phyloP scores from a whole-genome alignment of 1,140 invertebrate genomes.

The Ceratosolen solmsi region DNA sequence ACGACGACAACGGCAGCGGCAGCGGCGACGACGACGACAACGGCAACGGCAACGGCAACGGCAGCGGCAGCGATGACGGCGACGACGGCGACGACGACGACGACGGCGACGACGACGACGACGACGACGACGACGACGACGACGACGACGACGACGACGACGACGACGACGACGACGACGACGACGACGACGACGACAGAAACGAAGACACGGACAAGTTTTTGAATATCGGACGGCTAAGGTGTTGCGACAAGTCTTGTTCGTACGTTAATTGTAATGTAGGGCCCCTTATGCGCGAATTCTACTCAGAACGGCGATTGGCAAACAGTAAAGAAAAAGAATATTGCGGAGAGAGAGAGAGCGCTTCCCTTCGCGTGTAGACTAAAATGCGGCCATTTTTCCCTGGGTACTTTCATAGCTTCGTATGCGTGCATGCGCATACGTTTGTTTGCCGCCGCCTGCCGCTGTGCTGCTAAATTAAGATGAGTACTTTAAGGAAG shows the following conservation, averaged over 20 bases:
- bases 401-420: conserved; percentile 4
- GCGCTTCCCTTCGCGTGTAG: conserved; percentile 57
- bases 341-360: conserved; percentile 15
- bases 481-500: not conserved
- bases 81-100: not conserved
- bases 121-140: not conserved
- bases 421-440: not conserved
- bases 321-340: conserved; percentile 71
- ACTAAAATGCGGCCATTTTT: conserved; percentile 73
- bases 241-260: not conserved
- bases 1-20: not conserved
- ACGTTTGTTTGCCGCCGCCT: no score
- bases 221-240: no score
- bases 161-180: not conserved
- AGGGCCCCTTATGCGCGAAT: conserved; percentile 53
- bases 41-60: no score
- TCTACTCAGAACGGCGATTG: conserved; percentile 61
- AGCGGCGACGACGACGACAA: no score
- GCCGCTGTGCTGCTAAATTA: not conserved
- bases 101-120: not conserved
- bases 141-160: not conserved
- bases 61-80: no score
- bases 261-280: not conserved
- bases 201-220: not conserved
- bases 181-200: not conserved